These are phyloP conservation scores for Pristionchus japonicus DNA, from an alignment of 2,888 invertebrate genomes.

Conservation along the genomic window DNA sequence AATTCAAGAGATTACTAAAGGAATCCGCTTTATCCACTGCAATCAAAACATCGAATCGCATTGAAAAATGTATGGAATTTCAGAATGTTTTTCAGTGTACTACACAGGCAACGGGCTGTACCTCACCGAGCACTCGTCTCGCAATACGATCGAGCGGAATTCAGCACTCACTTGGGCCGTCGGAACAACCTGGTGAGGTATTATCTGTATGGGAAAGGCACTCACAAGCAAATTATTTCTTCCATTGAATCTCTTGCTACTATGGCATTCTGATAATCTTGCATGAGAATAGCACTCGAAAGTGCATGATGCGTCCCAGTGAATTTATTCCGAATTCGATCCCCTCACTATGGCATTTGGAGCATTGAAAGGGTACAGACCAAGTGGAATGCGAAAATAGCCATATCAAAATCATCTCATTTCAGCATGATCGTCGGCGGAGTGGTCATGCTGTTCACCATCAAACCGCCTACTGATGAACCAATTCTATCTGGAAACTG, in stretches of 20 bases:
- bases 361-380: background rate
- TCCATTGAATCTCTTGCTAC: background rate
- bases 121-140: slow-evolving; percentile 56
- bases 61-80: background rate
- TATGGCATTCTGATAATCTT: background rate
- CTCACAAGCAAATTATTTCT: too few species aligned
- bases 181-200: slow-evolving; percentile 53
- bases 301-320: background rate
- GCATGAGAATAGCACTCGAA: background rate
- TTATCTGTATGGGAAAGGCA: background rate
- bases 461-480: background rate
- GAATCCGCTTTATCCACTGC: too few species aligned
- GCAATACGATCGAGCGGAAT: slow-evolving; percentile 56
- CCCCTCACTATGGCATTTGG: background rate
- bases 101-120: slow-evolving; percentile 59
- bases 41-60: background rate
- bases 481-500: background rate
- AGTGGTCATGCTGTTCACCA: slow-evolving; percentile 39
- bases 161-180: slow-evolving; percentile 57
- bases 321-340: background rate
- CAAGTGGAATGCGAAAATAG: too few species aligned
- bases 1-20: background rate
- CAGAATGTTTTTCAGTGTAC: slow-evolving; percentile 52
- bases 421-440: slow-evolving; percentile 32
- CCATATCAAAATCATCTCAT: background rate